A percentile compares a stretch with the other conserved stretches of the same genome.
Conservation (phyloP, 2,888 invertebrate genomes). For the Hirtodrosophila histrioides region DNA sequence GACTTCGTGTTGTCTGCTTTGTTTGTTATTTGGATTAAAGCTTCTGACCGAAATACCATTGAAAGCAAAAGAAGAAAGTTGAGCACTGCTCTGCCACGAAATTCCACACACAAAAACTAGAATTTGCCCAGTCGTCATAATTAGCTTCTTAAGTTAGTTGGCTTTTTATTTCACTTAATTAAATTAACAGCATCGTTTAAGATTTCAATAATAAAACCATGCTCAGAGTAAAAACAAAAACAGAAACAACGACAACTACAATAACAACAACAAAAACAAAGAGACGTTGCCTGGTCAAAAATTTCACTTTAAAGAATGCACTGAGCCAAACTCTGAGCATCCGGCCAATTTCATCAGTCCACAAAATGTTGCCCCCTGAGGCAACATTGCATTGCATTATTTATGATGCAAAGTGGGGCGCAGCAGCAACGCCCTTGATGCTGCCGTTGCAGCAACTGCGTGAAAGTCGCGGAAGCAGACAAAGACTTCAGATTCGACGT, state of each 20-base stretch:
- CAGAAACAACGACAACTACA: no score
- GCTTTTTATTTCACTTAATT: slow-evolving; percentile 74
- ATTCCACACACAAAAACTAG: slow-evolving; percentile 33
- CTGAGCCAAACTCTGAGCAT: slow-evolving; percentile 50
- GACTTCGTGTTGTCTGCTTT: slow-evolving; percentile 12
- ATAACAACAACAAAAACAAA: slow-evolving; percentile 15
- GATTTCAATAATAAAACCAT: slow-evolving; percentile 46
- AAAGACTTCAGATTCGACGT: slow-evolving; percentile 36
- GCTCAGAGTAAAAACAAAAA: slow-evolving; percentile 15
- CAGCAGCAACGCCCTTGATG: slow-evolving; percentile 10
- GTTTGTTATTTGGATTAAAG: slow-evolving; percentile 42
- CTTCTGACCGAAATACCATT: slow-evolving; percentile 76
- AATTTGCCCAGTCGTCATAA: slow-evolving; percentile 54
- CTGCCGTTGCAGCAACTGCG: slow-evolving; percentile 54
- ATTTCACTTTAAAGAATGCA: slow-evolving; percentile 78
- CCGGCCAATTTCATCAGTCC: slow-evolving; percentile 39
- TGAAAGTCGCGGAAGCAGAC: slow-evolving; percentile 76
- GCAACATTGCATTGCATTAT: slow-evolving; percentile 39
- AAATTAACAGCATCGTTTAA: slow-evolving; percentile 68
- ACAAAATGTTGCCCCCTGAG: slow-evolving; percentile 15
- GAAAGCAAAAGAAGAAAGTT: slow-evolving; percentile 77
- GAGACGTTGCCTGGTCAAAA: slow-evolving; percentile 35
- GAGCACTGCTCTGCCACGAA: slow-evolving; percentile 12
- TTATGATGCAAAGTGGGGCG: slow-evolving; percentile 67
- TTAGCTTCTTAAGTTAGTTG: slow-evolving; percentile 57